phyloP scores from a whole-genome alignment of 1,140 invertebrate genomes.

The Spodoptera litura region DNA sequence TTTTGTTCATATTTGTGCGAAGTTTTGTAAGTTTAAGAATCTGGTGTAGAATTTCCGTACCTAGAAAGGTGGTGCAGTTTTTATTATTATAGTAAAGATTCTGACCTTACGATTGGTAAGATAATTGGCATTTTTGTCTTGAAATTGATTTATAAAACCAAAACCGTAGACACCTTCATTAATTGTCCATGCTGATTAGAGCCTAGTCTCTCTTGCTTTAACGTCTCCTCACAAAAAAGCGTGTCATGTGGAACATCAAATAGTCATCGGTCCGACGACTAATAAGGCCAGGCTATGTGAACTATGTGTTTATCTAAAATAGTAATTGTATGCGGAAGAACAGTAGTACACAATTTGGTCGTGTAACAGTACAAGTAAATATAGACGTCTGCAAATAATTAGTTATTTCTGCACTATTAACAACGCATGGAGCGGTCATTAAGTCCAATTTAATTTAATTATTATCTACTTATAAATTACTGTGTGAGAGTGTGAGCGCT shows the following conservation, averaged over 20 bases:
- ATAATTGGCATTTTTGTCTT: too few species aligned
- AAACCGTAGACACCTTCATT: too few species aligned
- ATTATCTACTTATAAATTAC: slow-evolving; percentile 30
- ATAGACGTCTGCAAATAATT: slow-evolving; percentile 45
- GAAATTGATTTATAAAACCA: too few species aligned
- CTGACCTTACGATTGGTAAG: too few species aligned
- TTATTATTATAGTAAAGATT: too few species aligned
- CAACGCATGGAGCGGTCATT: slow-evolving; percentile 20
- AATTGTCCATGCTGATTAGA: too few species aligned
- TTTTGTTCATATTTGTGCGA: background rate
- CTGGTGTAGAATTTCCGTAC: too few species aligned
- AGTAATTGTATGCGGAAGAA: slow-evolving; percentile 39
- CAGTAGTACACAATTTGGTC: slow-evolving; percentile 14
- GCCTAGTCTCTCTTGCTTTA: too few species aligned
- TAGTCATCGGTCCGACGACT: too few species aligned
- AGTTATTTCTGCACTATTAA: slow-evolving; percentile 48
- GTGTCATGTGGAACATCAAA: too few species aligned
- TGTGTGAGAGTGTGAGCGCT: background rate
- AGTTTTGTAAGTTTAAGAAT: background rate
- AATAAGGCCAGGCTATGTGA: background rate
- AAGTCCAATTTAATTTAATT: slow-evolving; percentile 42
- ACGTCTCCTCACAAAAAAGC: too few species aligned
- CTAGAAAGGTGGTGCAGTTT: too few species aligned
- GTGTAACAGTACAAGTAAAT: slow-evolving; percentile 42
- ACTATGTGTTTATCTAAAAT: slow-evolving; percentile 19